These are phyloP conservation scores for Halcyon chelicuti DNA, from an alignment of 2,797 vertebrate species.

Conservation along the genomic window DNA sequence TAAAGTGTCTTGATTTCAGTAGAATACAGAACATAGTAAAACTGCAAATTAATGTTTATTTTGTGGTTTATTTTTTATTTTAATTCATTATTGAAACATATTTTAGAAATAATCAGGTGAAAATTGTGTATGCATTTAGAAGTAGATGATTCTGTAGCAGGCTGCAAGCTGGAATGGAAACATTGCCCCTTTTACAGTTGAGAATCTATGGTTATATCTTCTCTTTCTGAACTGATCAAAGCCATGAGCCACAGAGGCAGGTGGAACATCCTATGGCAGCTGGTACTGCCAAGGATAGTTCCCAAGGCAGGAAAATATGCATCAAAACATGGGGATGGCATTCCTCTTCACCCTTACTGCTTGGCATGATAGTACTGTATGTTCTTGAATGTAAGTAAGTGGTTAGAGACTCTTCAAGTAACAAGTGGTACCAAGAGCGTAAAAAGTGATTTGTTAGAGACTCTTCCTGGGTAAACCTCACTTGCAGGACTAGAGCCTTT, in stretches of 20 bases:
- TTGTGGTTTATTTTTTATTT: background rate
- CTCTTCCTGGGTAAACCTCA: background rate
- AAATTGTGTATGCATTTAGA: background rate
- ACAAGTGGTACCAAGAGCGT: no score
- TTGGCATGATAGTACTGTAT: background rate
- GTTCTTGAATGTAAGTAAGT: background rate
- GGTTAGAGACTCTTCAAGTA: background rate
- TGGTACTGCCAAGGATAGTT: background rate
- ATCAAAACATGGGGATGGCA: background rate
- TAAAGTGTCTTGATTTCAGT: background rate
- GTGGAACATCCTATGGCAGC: background rate
- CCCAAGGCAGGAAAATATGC: background rate
- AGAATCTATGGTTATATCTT: background rate
- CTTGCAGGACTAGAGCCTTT: background rate
- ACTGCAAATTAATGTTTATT: background rate
- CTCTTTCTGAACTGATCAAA: background rate
- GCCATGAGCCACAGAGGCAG: background rate
- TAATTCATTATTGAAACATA: background rate
- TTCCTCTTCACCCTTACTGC: background rate
- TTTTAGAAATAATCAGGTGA: background rate
- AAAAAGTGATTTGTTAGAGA: background rate
- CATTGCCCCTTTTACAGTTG: background rate
- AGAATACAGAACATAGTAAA: background rate
- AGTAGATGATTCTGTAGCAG: background rate
- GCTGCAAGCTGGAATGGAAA: background rate